phyloP scores from a whole-genome alignment of 2,797 vertebrate species.

The Hybognathus amarus region DNA sequence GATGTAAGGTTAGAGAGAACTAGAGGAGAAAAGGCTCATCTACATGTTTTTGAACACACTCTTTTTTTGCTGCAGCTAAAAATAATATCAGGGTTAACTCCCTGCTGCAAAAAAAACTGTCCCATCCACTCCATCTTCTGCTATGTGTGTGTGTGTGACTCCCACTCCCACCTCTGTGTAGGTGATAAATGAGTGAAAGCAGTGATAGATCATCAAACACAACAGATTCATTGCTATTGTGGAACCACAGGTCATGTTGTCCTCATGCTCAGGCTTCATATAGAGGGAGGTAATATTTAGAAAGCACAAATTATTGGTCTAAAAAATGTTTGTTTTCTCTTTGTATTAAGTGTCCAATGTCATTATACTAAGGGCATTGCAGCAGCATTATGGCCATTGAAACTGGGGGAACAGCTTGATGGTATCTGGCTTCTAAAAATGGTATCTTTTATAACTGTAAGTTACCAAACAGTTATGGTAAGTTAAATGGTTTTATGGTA shows the following conservation, averaged over 20 bases:
- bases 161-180: conserved; percentile 42
- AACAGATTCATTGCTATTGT: conserved; percentile 49
- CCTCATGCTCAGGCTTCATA: conserved; percentile 19
- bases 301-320: conserved; percentile 9
- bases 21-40: conserved; percentile 57
- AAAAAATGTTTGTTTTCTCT: conserved; percentile 31
- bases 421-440: neutral
- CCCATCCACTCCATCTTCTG: conserved; percentile 62
- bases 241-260: conserved; percentile 34
- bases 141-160: conserved; percentile 38
- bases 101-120: conserved; percentile 68
- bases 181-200: conserved; percentile 57
- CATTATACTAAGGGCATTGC: conserved; percentile 1
- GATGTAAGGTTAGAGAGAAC: conserved; percentile 46
- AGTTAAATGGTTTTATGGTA: neutral
- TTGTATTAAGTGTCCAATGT: conserved; percentile 11
- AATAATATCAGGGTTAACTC: conserved; percentile 76
- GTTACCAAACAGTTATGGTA: neutral
- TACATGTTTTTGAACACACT: conserved; percentile 67
- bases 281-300: conserved; percentile 34
- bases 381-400: neutral
- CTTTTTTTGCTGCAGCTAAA: conserved; percentile 73
- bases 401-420: neutral
- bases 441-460: neutral
- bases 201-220: conserved; percentile 50